Evolutionary conservation across 2,797 vertebrate species (phyloP).

Genomic region (Pteropus rufus): DNA sequence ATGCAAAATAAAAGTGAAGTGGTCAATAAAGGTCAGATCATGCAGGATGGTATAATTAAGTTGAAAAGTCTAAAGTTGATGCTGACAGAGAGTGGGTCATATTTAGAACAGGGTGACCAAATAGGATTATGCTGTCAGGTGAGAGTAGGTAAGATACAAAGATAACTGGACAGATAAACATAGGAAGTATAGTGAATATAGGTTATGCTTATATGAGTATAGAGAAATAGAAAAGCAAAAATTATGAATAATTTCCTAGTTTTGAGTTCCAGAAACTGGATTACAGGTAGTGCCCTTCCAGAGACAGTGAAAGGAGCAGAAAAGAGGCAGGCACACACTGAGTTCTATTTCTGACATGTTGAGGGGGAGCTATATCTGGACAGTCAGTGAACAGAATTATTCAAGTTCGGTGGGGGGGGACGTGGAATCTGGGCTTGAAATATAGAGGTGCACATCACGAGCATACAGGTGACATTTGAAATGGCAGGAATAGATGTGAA

Average conservation of each 20-base stretch:
- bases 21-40: neutral
- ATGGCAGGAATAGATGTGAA: neutral
- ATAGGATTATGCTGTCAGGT: neutral
- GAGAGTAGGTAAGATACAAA: neutral
- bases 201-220: too few species aligned
- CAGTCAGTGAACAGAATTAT: neutral
- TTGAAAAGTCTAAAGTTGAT: neutral
- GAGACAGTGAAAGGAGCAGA: neutral
- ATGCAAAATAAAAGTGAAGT: neutral
- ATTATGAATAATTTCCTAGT: rapidly evolving
- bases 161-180: neutral
- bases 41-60: neutral
- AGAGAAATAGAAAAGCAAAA: neutral
- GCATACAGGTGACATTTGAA: neutral
- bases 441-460: neutral
- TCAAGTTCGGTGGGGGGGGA: neutral
- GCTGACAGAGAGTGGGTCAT: neutral
- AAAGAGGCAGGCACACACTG: neutral
- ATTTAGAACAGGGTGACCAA: neutral
- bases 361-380: neutral
- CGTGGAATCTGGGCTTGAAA: neutral
- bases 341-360: neutral
- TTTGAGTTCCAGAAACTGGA: neutral
- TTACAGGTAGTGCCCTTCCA: neutral
- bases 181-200: neutral